A percentile compares a stretch with the other conserved stretches of the same genome.
Evolutionary conservation across 2,113 vertebrate genomes (phyloP).

Genomic region (Beaufortia kweichowensis): DNA sequence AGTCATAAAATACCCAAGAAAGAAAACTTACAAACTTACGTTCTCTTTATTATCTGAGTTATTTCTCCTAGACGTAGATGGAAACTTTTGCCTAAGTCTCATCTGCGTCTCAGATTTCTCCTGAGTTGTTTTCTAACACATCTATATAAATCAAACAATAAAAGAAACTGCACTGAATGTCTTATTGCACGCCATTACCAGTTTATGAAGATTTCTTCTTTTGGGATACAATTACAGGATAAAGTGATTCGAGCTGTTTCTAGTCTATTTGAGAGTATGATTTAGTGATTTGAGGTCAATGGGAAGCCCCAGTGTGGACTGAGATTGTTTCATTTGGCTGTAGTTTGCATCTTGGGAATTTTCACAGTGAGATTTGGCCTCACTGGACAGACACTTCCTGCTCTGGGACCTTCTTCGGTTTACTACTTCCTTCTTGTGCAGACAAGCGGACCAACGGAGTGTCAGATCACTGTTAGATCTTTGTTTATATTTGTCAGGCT

Average conservation of each 20-base stretch:
- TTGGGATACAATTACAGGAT: neutral
- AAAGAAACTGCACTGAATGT: neutral
- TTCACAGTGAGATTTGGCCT: constrained; percentile 72
- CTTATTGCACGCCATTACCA: too few relatives aligned
- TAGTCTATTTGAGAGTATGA: constrained; percentile 27
- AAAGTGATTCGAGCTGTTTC: neutral
- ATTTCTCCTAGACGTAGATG: too few relatives aligned
- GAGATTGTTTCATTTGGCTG: constrained; percentile 46
- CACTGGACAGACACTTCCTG: constrained; percentile 73
- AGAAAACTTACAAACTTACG: too few relatives aligned
- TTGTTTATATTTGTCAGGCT: constrained; percentile 68
- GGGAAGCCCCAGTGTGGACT: constrained; percentile 29
- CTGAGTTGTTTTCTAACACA: too few relatives aligned
- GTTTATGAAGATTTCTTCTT: neutral
- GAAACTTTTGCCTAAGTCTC: too few relatives aligned
- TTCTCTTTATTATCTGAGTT: too few relatives aligned
- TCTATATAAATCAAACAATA: neutral
- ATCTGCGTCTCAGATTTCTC: too few relatives aligned
- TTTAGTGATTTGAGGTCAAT: constrained; percentile 23
- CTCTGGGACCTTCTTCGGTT: constrained; percentile 69
- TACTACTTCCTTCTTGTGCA: constrained; percentile 81
- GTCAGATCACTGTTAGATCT: constrained; percentile 33
- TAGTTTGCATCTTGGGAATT: constrained; percentile 49
- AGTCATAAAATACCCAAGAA: neutral
- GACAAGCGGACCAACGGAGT: constrained; percentile 66